phyloP scores from a whole-genome alignment of 2,797 vertebrate species.

The Galago senegalensis region DNA sequence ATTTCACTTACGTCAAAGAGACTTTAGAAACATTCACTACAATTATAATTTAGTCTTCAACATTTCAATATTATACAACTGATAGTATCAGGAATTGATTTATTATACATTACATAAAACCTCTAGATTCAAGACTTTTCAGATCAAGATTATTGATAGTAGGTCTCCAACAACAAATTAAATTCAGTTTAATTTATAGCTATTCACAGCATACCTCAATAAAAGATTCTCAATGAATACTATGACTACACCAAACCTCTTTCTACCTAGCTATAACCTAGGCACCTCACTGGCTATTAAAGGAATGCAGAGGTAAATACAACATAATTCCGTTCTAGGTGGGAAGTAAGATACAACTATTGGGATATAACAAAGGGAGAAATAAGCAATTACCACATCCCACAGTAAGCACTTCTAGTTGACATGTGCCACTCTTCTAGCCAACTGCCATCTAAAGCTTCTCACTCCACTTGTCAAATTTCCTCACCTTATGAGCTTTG shows the following conservation, averaged over 20 bases:
- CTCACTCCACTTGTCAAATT: neutral
- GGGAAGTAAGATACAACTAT: constrained; percentile 9
- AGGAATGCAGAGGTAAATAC: constrained; percentile 2
- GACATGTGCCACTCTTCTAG: constrained; percentile 6
- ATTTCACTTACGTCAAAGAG: constrained; percentile 60
- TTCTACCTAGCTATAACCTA: neutral
- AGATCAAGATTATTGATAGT: constrained; percentile 17
- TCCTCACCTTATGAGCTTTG: neutral
- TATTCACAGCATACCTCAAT: neutral
- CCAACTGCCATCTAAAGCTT: neutral
- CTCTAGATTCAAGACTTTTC: constrained; percentile 39
- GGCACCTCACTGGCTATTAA: neutral
- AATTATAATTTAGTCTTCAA: constrained; percentile 18
- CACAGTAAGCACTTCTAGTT: constrained; percentile 22
- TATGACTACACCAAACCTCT: neutral
- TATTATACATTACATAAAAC: constrained; percentile 43
- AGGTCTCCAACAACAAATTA: constrained; percentile 21
- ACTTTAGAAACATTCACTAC: constrained; percentile 67
- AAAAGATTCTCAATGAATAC: constrained; percentile 19
- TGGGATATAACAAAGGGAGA: neutral
- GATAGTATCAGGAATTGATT: neutral
- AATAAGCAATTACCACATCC: neutral
- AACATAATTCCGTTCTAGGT: neutral
- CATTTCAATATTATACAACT: constrained; percentile 44
- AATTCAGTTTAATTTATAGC: neutral